These are phyloP conservation scores for Hymenopus coronatus DNA, from an alignment of 2,888 invertebrate genomes.

Conservation along the genomic window DNA sequence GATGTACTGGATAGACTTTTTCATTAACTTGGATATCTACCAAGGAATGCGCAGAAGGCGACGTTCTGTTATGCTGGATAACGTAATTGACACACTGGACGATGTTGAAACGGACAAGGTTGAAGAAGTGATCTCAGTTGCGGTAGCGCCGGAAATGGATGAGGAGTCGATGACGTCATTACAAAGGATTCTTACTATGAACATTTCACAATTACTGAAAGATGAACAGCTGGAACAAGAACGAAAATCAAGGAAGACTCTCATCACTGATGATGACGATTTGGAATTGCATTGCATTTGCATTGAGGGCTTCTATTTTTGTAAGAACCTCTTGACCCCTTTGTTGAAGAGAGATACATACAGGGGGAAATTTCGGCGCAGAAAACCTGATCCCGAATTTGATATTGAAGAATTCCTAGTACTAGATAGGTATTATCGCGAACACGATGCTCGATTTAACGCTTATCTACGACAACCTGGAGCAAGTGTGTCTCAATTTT, in stretches of 20 bases:
- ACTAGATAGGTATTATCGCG: not conserved
- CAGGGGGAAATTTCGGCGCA: not conserved
- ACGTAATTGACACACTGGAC: not conserved
- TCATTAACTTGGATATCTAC: not conserved
- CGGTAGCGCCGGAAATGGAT: not conserved
- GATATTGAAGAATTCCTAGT: not conserved
- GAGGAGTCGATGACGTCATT: not conserved
- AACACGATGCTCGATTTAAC: not conserved
- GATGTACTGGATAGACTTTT: not conserved
- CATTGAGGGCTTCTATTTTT: not conserved
- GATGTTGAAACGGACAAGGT: not conserved
- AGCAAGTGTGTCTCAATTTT: not conserved
- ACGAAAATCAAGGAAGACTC: not conserved
- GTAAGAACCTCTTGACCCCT: not conserved
- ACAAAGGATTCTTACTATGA: not conserved
- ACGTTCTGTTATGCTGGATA: not conserved
- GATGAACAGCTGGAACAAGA: not conserved
- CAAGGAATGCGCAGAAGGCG: not conserved
- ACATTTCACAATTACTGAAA: not conserved
- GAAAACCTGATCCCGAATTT: not conserved
- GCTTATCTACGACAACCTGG: not conserved
- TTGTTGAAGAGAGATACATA: not conserved
- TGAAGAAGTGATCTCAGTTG: not conserved
- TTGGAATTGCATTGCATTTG: not conserved
- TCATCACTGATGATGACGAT: not conserved